Evolutionary conservation across 2,888 invertebrate species (phyloP).

Genomic region (Ochlodes sylvanus): DNA sequence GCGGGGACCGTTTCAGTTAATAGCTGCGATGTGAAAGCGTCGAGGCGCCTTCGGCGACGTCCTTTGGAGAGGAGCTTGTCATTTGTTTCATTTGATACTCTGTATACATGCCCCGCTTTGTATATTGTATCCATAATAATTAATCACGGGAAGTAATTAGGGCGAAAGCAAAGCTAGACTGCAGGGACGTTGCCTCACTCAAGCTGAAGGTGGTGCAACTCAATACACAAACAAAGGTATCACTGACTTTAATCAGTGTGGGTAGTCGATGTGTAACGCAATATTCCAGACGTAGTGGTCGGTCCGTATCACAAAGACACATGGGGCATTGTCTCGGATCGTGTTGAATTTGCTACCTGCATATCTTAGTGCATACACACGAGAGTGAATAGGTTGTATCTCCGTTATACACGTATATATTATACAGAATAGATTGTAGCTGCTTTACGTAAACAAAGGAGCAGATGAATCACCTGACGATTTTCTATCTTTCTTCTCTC

Average conservation of each 20-base stretch:
- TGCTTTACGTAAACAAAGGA: too few relatives aligned
- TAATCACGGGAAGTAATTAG: conserved; percentile 6
- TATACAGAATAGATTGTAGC: too few relatives aligned
- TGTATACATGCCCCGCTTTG: neutral
- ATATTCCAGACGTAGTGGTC: neutral
- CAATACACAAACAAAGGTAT: too few relatives aligned
- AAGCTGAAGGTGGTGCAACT: too few relatives aligned
- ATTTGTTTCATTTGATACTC: conserved; percentile 28
- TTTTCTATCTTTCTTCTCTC: too few relatives aligned
- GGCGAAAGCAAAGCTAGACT: neutral
- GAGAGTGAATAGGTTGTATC: conserved; percentile 10
- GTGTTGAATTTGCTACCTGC: neutral
- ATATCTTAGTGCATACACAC: neutral
- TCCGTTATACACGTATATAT: too few relatives aligned
- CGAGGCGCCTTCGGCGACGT: conserved; percentile 25
- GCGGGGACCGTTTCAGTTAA: conserved; percentile 29
- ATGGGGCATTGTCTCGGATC: conserved; percentile 10
- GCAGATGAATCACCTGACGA: too few relatives aligned
- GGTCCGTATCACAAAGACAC: conserved; percentile 27
- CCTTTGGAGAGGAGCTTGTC: conserved; percentile 15
- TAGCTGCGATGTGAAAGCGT: conserved; percentile 34
- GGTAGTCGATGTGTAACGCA: too few relatives aligned
- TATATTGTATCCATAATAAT: conserved; percentile 4
- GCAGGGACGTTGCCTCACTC: too few relatives aligned
- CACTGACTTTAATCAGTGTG: too few relatives aligned